Conservation (phyloP, 2,888 invertebrate genomes). For the Zygaena filipendulae region DNA sequence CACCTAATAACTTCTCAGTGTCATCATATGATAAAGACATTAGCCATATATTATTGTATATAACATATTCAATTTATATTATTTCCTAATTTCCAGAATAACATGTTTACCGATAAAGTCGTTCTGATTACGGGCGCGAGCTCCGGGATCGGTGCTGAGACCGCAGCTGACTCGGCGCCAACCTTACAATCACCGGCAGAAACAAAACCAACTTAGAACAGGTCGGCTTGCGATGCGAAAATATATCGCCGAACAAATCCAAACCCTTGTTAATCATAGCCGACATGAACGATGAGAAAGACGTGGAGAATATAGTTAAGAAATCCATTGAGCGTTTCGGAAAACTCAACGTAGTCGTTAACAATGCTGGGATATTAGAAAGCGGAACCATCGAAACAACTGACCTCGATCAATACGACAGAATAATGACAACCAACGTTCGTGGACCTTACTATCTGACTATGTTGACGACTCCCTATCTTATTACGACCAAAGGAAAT, state of each 20-base stretch:
- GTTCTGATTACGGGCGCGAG: conserved; percentile 76
- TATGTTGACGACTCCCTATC: conserved; percentile 84
- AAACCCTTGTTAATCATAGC: conserved; percentile 70
- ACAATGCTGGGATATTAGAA: conserved; percentile 90
- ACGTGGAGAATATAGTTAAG: conserved; percentile 73
- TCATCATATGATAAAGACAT: too few species aligned
- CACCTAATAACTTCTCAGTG: too few species aligned
- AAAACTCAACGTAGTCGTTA: conserved; percentile 80
- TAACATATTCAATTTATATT: too few species aligned
- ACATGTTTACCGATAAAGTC: conserved; percentile 69
- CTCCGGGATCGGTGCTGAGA: conserved; percentile 79
- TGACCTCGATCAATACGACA: conserved; percentile 84
- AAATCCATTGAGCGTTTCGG: conserved; percentile 73
- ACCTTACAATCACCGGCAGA: conserved; percentile 73
- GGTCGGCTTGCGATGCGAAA: conserved; percentile 68
- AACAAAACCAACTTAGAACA: conserved; percentile 75
- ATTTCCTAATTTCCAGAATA: conserved; percentile 15
- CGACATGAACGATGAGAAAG: conserved; percentile 75
- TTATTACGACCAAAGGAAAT: conserved; percentile 82
- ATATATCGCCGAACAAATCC: conserved; percentile 32
- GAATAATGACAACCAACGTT: conserved; percentile 88
- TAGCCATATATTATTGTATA: too few species aligned
- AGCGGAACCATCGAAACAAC: conserved; percentile 85
- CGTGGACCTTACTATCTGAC: conserved; percentile 82
- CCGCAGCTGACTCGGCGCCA: conserved; percentile 74